Base-by-base conservation (phyloP, 2,113 vertebrate species). In the Neoarius graeffei region DNA sequence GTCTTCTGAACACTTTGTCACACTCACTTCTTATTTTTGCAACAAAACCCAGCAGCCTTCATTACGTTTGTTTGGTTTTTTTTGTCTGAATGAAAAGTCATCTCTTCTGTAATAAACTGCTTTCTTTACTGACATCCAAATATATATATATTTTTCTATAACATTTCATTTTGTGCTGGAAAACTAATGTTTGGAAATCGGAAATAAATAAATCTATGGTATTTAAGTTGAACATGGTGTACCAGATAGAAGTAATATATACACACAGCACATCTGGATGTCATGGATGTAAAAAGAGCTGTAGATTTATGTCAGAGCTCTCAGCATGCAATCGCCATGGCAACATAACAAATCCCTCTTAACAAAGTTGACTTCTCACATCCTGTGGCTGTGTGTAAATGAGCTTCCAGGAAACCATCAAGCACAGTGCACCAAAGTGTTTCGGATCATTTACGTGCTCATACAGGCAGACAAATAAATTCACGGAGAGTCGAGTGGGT, bases 391-490 rank as follows among this genome's bases (percentile, higher is more conserved):
- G 0, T 15, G 48, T 5, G 74, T 52, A 9, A 74, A 74, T 48
- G 35, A 20, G 15, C 23, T 76, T 76, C 23, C 76, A 79, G 25
- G 76, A 79, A 54, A 56, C 50, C 25, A 7, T 25, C 54, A 79
- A 5, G 6, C 73, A 50, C 42, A 11, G 5, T 0, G 35, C 42
- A 74, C 73, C 73, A 54, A 54, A 54, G 74, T 5, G 7, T n/a
- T 52, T 14, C 2, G 11, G 48, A 52, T 54, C 6, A 1, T 54
- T 77, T 54, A 48, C 7, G 23, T 52, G 73, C 48, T 52, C 20
- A 50, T 57, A 35, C 86, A 50, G 25, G 50, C 48, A 42, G 69
- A 69, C n/a, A 20, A 85, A 84, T 84, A 81, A 71, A 87, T 81
- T 81, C 81, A 85, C 57, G 64, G 62, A 48, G 81, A 67, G 23